phyloP scores from a whole-genome alignment of 2,888 invertebrate species.

The Temnothorax rugatulus region DNA sequence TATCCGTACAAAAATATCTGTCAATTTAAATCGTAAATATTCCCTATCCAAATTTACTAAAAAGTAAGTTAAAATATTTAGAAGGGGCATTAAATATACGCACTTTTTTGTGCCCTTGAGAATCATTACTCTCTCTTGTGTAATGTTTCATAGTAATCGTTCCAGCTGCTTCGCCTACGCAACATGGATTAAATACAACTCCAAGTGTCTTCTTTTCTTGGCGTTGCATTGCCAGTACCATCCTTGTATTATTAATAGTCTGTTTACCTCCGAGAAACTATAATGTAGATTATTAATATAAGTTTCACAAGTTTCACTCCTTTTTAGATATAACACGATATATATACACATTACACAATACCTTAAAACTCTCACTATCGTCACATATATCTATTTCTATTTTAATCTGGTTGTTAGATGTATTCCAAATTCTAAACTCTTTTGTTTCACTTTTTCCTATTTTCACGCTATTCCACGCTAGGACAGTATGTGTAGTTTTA shows the following conservation, averaged over 20 bases:
- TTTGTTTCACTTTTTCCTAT: constrained; percentile 87
- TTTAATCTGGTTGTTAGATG: constrained; percentile 87
- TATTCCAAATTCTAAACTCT: constrained; percentile 88
- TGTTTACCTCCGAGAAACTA: constrained; percentile 82
- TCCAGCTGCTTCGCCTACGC: constrained; percentile 87
- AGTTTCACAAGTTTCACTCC: not conserved
- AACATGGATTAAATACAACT: constrained; percentile 88
- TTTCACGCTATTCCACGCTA: constrained; percentile 89
- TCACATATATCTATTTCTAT: constrained; percentile 87
- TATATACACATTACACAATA: constrained; percentile 81
- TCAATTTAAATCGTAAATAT: constrained; percentile 23
- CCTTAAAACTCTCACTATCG: constrained; percentile 82
- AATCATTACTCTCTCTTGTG: constrained; percentile 68
- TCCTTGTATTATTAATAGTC: constrained; percentile 76
- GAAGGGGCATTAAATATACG: constrained; percentile 37
- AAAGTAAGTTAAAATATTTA: constrained; percentile 22
- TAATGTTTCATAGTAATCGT: constrained; percentile 87
- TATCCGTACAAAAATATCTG: constrained; percentile 88
- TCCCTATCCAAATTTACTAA: not conserved
- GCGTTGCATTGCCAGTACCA: constrained; percentile 87
- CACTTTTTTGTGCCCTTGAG: constrained; percentile 68
- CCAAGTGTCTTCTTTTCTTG: constrained; percentile 88
- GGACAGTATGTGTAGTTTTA: constrained; percentile 87
- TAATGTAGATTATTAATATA: constrained; percentile 48
- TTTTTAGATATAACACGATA: not conserved